phyloP scores from a whole-genome alignment of 2,888 invertebrate species.

The Tolmerus cingulatus region DNA sequence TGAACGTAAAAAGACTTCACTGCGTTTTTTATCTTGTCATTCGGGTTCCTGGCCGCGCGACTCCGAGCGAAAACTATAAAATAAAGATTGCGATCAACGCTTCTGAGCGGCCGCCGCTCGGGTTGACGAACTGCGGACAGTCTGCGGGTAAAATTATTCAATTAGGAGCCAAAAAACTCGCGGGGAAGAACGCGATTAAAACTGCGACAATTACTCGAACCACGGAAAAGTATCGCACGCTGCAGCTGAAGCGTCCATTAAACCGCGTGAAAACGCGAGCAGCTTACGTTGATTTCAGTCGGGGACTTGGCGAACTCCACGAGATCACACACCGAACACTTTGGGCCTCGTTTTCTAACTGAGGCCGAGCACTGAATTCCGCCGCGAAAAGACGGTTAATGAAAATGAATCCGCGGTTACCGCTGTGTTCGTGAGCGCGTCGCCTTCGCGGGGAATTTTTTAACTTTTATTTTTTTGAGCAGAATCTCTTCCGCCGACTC shows the following conservation, averaged over 20 bases:
- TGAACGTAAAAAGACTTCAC: not conserved
- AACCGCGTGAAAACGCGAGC: not conserved
- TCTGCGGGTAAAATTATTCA: not conserved
- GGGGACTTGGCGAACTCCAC: not conserved
- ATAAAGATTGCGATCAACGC: not conserved
- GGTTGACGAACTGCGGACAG: not conserved
- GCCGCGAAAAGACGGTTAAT: not conserved
- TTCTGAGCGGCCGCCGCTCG: not conserved
- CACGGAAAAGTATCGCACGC: not conserved
- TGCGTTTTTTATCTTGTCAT: not conserved
- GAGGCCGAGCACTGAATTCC: not conserved
- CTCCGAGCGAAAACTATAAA: not conserved
- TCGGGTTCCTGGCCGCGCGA: not conserved
- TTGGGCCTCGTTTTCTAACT: slow-evolving; percentile 46
- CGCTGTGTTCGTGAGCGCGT: not conserved
- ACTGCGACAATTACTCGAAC: not conserved
- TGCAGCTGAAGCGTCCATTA: not conserved
- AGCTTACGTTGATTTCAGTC: not conserved
- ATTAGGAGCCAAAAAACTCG: not conserved
- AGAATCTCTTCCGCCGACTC: not conserved
- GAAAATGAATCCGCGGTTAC: not conserved
- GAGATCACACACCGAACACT: slow-evolving; percentile 36
- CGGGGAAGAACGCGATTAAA: not conserved
- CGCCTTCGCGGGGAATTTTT: not conserved
- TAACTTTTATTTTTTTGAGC: too few species aligned